These are phyloP conservation scores for Scortum barcoo DNA, from an alignment of 2,113 vertebrate species.

Conservation along the genomic window DNA sequence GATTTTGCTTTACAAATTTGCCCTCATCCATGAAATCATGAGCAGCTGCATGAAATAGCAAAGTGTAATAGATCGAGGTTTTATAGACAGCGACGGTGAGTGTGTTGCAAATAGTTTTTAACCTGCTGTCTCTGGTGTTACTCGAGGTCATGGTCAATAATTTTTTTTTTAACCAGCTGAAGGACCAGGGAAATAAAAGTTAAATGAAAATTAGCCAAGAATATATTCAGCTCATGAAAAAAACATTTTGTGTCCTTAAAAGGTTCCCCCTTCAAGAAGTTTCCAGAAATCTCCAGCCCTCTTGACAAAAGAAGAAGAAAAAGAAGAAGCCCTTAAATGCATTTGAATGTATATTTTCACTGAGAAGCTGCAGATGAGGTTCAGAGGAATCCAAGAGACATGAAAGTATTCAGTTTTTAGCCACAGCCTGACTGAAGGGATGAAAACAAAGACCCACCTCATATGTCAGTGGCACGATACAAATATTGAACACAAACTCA, in stretches of 20 bases:
- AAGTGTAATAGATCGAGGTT: background rate
- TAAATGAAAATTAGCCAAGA: background rate
- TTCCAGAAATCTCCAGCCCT: background rate
- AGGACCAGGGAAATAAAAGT: background rate
- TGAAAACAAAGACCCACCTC: conserved; percentile 42
- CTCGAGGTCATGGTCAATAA: background rate
- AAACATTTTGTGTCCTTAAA: background rate
- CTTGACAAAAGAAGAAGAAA: background rate
- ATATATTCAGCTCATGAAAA: background rate
- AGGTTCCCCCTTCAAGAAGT: background rate
- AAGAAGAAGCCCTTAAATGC: background rate
- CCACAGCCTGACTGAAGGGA: background rate
- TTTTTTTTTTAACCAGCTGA: background rate
- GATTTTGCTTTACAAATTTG: conserved; percentile 43
- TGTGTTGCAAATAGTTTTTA: background rate
- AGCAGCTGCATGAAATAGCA: conserved; percentile 32
- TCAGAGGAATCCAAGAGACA: conserved; percentile 22
- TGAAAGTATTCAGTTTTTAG: conserved; percentile 27
- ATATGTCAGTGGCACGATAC: background rate
- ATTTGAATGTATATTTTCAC: conserved; percentile 16
- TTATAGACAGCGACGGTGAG: background rate
- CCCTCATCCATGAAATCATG: conserved; percentile 25
- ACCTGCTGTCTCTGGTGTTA: background rate
- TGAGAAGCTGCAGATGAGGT: background rate
- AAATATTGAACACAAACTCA: conserved; percentile 5